Base-by-base conservation (phyloP, 2,797 vertebrate genomes). In the Champsocephalus esox region DNA sequence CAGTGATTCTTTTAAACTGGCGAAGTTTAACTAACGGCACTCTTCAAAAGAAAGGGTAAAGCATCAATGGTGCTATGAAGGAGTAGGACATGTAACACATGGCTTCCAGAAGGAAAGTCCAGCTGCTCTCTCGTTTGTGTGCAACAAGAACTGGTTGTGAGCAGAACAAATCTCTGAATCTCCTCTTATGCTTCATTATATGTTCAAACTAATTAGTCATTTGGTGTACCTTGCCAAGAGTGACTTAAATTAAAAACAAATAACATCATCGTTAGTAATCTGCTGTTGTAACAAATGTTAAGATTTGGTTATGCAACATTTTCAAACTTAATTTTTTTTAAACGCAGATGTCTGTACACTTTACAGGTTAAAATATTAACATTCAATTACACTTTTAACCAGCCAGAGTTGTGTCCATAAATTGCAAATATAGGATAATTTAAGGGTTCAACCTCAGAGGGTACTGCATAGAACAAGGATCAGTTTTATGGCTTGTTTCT, bases 71-170 rank as follows among this genome's bases (percentile, higher is more conserved):
- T 17, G 75, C 55, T 38, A 12, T 80, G 79, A 80, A 28, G 70
- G 63, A 65, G 66, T 24, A 66, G 70, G 65, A 85, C 66, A 58
- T 55, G 67, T 65, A 80, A 79, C 72, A 81, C 81, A 76, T 79
- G 77, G 80, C 83, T 62, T 73, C 88, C 83, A 87, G 75, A 85
- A 70, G 66, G 79, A 70, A 66, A 24, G 84, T 80, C 75, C 74
- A 75, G 82, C 83, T 88, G 75, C 74, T 80, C 59, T 0, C 75
- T 79, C 41, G 45, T 75, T 75, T 64, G 12, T 50, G 69, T 82
- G 80, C 60, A 72, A 24, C 32, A 74, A 64, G 55, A 79, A 58
- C 4, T 80, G 44, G n/a, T 54, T 45, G 61, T 69, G 65, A 73
- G 75, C 49, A 41, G 49, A 66, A 49, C 32, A 41, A 45, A 46